Percentiles rank a stretch among this genome's conserved stretches.
These are phyloP conservation scores for Phaethon lepturus DNA, from an alignment of 2,113 vertebrate species.

Conservation along the genomic window DNA sequence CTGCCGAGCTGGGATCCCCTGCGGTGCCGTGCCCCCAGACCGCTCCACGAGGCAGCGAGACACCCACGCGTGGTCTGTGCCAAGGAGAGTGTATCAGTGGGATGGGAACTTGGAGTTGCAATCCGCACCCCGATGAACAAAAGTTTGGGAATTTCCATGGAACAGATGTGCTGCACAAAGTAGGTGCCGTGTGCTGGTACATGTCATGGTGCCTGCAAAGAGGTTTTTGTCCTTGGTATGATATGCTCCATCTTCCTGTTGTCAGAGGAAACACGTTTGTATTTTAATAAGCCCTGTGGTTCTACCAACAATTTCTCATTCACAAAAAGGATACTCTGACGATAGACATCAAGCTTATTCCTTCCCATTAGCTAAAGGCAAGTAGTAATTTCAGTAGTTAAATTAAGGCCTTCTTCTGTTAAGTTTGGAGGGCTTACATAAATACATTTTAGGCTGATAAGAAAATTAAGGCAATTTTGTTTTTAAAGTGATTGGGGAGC, in stretches of 20 bases:
- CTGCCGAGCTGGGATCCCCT: rapidly evolving
- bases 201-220: background rate
- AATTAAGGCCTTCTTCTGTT: background rate
- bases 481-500: background rate
- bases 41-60: rapidly evolving
- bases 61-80: background rate
- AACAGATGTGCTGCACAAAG: background rate
- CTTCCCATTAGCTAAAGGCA: background rate
- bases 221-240: background rate
- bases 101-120: background rate
- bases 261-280: background rate
- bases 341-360: background rate
- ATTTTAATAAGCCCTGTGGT: background rate
- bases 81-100: background rate
- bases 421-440: background rate
- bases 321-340: background rate
- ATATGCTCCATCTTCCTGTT: background rate
- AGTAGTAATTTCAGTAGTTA: background rate
- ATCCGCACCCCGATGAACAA: background rate
- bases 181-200: background rate
- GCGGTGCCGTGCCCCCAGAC: rapidly evolving
- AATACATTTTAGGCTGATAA: background rate
- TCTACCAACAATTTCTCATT: background rate
- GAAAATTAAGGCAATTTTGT: background rate
- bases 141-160: background rate